A percentile compares a stretch with the other conserved stretches of the same genome.
Evolutionary conservation across 2,113 vertebrate species (phyloP).

Genomic region (Caracal caracal): DNA sequence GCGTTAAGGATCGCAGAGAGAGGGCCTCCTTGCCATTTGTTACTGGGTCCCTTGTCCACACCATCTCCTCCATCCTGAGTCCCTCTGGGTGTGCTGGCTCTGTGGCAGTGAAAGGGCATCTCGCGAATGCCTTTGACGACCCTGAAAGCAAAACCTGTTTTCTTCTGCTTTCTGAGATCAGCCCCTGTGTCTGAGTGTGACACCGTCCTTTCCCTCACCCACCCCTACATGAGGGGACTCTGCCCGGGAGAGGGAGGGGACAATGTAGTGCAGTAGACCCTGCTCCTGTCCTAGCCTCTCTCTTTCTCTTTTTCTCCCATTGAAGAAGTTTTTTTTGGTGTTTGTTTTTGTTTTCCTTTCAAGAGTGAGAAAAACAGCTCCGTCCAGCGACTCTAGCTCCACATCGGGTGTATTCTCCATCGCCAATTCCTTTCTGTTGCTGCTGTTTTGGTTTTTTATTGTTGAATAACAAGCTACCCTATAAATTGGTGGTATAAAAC

Average conservation of each 20-base stretch:
- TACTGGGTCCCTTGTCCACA: too few species aligned
- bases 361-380: not conserved
- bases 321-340: not conserved
- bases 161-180: not conserved
- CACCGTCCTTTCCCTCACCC: too few species aligned
- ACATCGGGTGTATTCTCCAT: too few species aligned
- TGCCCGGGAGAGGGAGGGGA: not conserved
- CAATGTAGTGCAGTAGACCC: too few species aligned
- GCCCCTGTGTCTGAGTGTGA: not conserved
- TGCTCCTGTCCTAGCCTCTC: not conserved
- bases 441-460: not conserved
- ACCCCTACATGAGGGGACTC: too few species aligned
- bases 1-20: not conserved
- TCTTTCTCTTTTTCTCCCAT: not conserved
- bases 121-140: not conserved
- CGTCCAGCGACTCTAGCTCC: not conserved
- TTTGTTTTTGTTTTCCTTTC: not conserved
- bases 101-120: not conserved
- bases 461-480: not conserved
- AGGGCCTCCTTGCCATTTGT: fast-evolving
- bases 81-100: not conserved
- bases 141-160: not conserved
- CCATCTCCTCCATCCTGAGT: not conserved
- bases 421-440: not conserved
- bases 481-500: not conserved